Percentiles rank a stretch among this genome's conserved stretches.
Evolutionary conservation across 1,140 invertebrate species (phyloP).

Genomic region (Belonocnema kinseyi): DNA sequence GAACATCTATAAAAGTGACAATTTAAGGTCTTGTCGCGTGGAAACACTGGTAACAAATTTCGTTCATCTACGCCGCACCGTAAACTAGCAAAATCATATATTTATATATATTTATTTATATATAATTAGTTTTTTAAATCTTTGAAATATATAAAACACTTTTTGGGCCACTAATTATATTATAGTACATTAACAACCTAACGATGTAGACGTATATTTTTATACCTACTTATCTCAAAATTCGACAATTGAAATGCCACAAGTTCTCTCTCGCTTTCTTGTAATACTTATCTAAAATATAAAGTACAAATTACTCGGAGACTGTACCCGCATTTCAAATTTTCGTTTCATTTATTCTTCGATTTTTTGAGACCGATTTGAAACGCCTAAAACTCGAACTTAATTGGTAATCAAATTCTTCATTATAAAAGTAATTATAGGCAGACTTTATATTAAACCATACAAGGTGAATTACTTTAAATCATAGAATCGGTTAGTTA

Average conservation of each 20-base stretch:
- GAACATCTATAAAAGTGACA: slow-evolving; percentile 24
- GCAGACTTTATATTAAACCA: too few relatives aligned
- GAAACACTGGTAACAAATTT: slow-evolving; percentile 31
- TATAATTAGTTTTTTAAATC: slow-evolving; percentile 18
- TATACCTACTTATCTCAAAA: slow-evolving; percentile 30
- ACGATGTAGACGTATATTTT: slow-evolving; percentile 32
- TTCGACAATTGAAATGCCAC: slow-evolving; percentile 28
- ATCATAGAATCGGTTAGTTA: too few relatives aligned
- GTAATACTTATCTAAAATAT: slow-evolving; percentile 30
- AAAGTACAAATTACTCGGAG: slow-evolving; percentile 25
- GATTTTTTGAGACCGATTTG: background rate
- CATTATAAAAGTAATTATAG: too few relatives aligned
- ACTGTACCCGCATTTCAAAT: background rate
- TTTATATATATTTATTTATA: slow-evolving; percentile 17
- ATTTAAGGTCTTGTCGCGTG: slow-evolving; percentile 3
- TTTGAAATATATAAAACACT: slow-evolving; percentile 35
- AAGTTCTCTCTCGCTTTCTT: background rate
- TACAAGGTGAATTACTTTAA: too few relatives aligned
- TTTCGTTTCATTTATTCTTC: background rate
- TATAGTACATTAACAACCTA: slow-evolving; percentile 33
- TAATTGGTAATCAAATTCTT: too few relatives aligned
- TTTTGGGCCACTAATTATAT: slow-evolving; percentile 31
- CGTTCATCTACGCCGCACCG: slow-evolving; percentile 18
- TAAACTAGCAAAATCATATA: slow-evolving; percentile 25
- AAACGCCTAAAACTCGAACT: background rate